These are phyloP conservation scores for Micronycteris hirsuta DNA, from an alignment of 2,113 vertebrate genomes.

Conservation along the genomic window DNA sequence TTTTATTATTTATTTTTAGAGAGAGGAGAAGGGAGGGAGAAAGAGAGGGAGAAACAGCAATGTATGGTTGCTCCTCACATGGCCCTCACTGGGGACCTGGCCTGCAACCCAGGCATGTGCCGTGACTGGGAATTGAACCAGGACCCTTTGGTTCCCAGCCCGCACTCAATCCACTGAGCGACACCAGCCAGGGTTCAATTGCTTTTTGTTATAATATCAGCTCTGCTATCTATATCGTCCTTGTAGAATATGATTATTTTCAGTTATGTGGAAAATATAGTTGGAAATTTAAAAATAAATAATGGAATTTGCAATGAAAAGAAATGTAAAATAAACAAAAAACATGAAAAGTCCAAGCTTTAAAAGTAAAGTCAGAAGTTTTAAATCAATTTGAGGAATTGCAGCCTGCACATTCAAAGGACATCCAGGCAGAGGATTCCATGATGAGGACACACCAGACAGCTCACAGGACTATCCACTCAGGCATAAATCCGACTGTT, in stretches of 20 bases:
- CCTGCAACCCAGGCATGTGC: no score
- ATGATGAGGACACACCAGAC: neutral
- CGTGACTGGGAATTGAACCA: no score
- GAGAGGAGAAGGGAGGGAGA: no score
- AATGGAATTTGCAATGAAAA: neutral
- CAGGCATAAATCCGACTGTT: neutral
- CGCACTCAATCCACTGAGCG: no score
- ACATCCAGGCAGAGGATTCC: neutral
- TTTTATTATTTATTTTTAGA: no score
- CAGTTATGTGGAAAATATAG: neutral
- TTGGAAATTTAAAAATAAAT: neutral
- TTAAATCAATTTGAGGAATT: neutral
- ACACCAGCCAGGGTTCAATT: no score
- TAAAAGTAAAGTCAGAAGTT: neutral
- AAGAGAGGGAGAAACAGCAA: no score
- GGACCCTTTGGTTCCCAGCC: no score
- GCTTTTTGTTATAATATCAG: neutral
- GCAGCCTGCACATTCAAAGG: neutral
- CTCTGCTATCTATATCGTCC: neutral
- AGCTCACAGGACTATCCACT: neutral
- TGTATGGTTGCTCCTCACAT: no score
- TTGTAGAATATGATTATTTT: neutral
- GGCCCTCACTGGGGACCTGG: no score
- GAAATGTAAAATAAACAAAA: constrained; percentile 18
- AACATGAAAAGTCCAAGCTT: neutral